A percentile compares a stretch with the other conserved stretches of the same genome.
Evolutionary conservation across 2,797 vertebrate genomes (phyloP).

Genomic region (Pseudomugil gertrudae): DNA sequence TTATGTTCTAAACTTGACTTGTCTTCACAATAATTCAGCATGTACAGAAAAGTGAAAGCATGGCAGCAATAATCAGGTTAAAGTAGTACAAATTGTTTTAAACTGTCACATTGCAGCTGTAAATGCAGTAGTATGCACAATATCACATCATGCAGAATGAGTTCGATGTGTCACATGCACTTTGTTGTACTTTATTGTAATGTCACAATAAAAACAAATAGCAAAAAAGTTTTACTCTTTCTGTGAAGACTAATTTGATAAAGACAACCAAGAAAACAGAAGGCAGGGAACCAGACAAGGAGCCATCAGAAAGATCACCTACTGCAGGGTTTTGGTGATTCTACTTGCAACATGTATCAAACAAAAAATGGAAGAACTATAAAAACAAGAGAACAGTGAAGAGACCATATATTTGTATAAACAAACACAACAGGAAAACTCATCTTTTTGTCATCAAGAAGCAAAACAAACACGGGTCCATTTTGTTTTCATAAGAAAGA

Average conservation of each 20-base stretch:
- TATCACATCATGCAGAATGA: conserved; percentile 29
- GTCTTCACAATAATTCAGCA: conserved; percentile 34
- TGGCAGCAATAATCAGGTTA: conserved; percentile 63
- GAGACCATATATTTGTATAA: background rate
- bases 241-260: background rate
- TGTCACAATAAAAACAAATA: conserved; percentile 38
- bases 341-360: background rate
- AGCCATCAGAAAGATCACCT: background rate
- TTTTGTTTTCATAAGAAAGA: background rate
- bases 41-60: conserved; percentile 31
- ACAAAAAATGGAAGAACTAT: background rate
- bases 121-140: conserved; percentile 44
- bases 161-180: conserved; percentile 39
- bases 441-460: background rate
- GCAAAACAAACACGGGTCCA: too few species aligned
- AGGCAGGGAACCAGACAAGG: background rate
- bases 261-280: background rate
- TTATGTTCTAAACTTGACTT: conserved; percentile 28
- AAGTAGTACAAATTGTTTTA: conserved; percentile 33
- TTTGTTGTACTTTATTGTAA: conserved; percentile 33
- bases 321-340: background rate
- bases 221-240: conserved; percentile 8
- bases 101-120: conserved; percentile 36
- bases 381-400: background rate
- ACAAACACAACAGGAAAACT: background rate